Conservation (phyloP, 2,797 vertebrate genomes). For the Enteromius fasciolatus region DNA sequence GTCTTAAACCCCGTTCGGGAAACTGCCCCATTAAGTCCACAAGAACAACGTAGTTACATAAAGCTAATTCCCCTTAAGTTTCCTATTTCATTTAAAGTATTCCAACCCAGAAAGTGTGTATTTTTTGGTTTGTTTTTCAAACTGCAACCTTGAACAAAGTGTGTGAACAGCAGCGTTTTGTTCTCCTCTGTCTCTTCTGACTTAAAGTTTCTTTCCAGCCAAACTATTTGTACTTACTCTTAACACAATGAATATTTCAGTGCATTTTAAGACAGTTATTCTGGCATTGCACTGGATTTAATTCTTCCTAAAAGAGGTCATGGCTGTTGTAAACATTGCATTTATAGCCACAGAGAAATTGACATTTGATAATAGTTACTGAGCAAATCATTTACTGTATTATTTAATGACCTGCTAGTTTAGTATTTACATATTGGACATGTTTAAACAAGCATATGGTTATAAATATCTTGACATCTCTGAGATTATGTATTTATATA, state of each 20-base stretch:
- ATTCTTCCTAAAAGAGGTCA: not conserved
- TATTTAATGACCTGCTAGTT: not conserved
- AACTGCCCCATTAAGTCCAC: not conserved
- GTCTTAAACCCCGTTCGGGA: too few relatives aligned
- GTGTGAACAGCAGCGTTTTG: not conserved
- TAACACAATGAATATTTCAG: not conserved
- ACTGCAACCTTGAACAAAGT: not conserved
- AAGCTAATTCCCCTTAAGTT: slow-evolving; percentile 11
- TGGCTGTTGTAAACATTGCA: not conserved
- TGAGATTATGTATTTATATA: not conserved
- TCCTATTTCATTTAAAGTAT: not conserved
- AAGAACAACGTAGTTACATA: not conserved
- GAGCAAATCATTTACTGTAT: not conserved
- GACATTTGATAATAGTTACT: not conserved
- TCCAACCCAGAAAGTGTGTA: not conserved
- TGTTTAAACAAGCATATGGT: not conserved
- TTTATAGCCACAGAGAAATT: not conserved
- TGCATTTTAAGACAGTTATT: not conserved
- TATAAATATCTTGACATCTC: not conserved
- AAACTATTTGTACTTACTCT: not conserved
- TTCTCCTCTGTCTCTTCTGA: too few relatives aligned
- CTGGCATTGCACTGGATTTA: not conserved
- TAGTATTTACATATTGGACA: not conserved
- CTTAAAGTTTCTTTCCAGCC: not conserved
- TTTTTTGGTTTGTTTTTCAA: slow-evolving; percentile 7